These are phyloP conservation scores for Dinocampus coccinellae DNA, from an alignment of 2,888 invertebrate species.

Conservation along the genomic window DNA sequence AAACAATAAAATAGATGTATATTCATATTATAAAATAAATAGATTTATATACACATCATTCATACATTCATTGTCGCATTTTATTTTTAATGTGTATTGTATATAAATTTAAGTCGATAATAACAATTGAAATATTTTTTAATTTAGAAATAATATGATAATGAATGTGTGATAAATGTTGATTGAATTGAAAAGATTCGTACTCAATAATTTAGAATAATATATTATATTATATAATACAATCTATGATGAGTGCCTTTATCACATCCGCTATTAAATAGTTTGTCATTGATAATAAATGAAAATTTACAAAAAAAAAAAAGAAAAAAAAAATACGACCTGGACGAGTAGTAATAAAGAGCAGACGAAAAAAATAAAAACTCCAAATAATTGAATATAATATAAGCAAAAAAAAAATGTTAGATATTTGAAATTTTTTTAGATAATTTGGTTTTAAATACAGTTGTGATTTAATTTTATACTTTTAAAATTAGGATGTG, in stretches of 20 bases:
- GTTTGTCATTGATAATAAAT: background rate
- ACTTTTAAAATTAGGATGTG: too few species aligned
- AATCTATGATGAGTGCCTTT: constrained; percentile 42
- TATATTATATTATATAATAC: constrained; percentile 12
- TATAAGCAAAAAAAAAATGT: too few species aligned
- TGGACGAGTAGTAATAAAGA: background rate
- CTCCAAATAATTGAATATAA: too few species aligned
- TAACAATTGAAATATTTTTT: background rate
- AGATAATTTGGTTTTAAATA: too few species aligned
- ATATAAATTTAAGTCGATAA: background rate
- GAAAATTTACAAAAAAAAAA: background rate
- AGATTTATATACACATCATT: constrained; percentile 24
- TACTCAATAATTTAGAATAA: background rate
- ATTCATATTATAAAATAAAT: constrained; percentile 1
- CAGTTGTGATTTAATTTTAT: too few species aligned
- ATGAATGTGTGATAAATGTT: background rate
- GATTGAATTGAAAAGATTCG: constrained; percentile 1
- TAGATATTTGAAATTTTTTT: too few species aligned
- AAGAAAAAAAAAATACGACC: too few species aligned
- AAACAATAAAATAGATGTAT: background rate
- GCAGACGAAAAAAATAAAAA: too few species aligned
- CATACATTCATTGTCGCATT: background rate
- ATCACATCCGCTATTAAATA: constrained; percentile 29
- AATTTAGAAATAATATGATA: background rate
- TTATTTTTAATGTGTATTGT: background rate